Base-by-base conservation (phyloP, 2,113 vertebrate genomes). In the Dasyurus viverrinus region DNA sequence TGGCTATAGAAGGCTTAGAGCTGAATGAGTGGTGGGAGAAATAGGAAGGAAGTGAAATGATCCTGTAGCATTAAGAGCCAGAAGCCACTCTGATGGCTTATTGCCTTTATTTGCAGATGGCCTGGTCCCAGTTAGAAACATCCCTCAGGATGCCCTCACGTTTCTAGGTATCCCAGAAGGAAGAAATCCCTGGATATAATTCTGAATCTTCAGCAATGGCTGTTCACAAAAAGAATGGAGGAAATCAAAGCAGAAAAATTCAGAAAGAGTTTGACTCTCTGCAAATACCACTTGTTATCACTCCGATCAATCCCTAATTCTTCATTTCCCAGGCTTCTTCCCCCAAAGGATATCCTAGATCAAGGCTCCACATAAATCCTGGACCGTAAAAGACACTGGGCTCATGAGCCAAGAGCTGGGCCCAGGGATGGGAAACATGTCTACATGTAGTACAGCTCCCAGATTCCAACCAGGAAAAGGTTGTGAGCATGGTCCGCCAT, bases 311-410 rank as follows among this genome's bases (percentile, higher is more conserved):
- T 57, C 50, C 50, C 26, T 12, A 27, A 7, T 47, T 89, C 48
- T 84, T 84, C 16, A 42, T 6, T 1, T 3, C 90, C 42, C 42
- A 2, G 14, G n/a, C 26, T 91, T 92, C 93, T 12, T 92, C 53
- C 53, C 50, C 54, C 50, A 92, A 30, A 97, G 93, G 24, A 76
- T 19, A 22, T n/a, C n/a, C 19, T n/a, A 30, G 68, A 76, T 89
- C 42, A 92, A 16, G 30, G 27, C 16, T 11, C 93, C 91, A 48
- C 93, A 90, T 26, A 36, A 54, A 55, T 94, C 95, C 90, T 68
- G 36, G 14, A 48, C 47, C 95, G 52, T 76, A 68, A 94, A 94
- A 53, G 92, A 91, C 94, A 93, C 53, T 54, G 93, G 89, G 46
- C 53, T n/a, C 93, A 11, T 26, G 54, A 47, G 42, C 54, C 26